phyloP scores from a whole-genome alignment of 2,888 invertebrate species.

The Cephus nigrinus region DNA sequence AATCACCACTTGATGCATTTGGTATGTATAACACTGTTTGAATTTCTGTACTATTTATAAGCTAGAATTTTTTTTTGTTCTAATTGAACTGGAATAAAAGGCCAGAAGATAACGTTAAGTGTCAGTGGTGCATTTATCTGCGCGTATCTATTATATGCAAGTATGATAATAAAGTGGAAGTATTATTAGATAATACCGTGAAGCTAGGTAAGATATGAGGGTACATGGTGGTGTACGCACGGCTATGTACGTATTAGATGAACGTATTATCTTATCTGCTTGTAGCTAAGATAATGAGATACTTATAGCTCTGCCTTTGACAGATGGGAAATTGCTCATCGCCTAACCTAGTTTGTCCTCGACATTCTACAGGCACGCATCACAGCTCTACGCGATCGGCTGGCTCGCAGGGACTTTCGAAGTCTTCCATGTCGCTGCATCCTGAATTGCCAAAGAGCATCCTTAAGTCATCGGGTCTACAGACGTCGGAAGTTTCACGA shows the following conservation, averaged over 20 bases:
- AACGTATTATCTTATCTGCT: neutral
- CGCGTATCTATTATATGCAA: neutral
- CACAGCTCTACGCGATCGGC: neutral
- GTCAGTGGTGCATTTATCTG: neutral
- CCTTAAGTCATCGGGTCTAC: slow-evolving; percentile 34
- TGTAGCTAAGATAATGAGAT: neutral
- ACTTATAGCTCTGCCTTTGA: neutral
- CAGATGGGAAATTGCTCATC: neutral
- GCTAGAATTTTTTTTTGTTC: neutral
- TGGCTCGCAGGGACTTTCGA: neutral
- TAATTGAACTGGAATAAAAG: neutral
- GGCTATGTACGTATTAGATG: neutral
- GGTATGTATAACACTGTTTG: neutral
- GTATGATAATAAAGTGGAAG: neutral
- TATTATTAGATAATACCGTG: neutral
- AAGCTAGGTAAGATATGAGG: neutral
- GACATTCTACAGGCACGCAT: neutral
- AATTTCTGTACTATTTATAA: neutral
- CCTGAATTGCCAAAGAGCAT: slow-evolving; percentile 40
- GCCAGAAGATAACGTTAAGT: neutral
- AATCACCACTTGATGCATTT: slow-evolving; percentile 13
- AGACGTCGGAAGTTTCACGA: slow-evolving; percentile 6
- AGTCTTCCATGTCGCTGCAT: slow-evolving; percentile 1
- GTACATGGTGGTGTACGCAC: neutral
- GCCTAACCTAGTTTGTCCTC: slow-evolving; percentile 1